Evolutionary conservation across 1,140 invertebrate species (phyloP).

Genomic region (Pseudobourletiella spinata): DNA sequence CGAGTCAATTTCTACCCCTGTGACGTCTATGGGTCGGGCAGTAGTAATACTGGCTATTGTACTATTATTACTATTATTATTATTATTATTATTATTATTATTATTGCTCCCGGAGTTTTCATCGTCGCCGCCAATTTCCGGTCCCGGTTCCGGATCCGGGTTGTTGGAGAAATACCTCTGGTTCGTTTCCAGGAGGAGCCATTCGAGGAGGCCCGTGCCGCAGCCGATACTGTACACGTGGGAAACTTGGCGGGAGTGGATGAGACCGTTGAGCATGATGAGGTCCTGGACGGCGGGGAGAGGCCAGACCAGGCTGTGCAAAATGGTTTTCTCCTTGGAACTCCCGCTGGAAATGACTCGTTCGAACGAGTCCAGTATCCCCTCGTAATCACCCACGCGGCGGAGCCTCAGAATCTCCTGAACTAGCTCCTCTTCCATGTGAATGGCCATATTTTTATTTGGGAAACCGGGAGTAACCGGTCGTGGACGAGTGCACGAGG

Average conservation of each 20-base stretch:
- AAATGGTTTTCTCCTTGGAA: not conserved
- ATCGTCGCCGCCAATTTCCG: too few relatives aligned
- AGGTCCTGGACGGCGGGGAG: conserved; percentile 18
- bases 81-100: too few relatives aligned
- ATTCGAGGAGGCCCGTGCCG: conserved; percentile 50
- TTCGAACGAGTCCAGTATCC: conserved; percentile 5
- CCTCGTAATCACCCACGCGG: conserved; percentile 1
- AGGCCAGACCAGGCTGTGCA: conserved; percentile 24
- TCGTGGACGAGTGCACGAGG: too few relatives aligned
- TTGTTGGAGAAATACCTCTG: not conserved
- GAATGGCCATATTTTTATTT: not conserved
- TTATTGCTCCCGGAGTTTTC: too few relatives aligned
- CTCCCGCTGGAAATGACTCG: not conserved
- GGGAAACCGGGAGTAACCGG: not conserved
- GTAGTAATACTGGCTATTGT: too few relatives aligned
- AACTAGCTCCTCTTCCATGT: not conserved
- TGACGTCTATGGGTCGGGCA: not conserved
- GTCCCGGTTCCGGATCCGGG: not conserved
- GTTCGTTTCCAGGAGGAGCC: conserved; percentile 43
- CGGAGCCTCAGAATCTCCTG: conserved; percentile 10
- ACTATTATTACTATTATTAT: too few relatives aligned
- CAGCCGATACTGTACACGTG: conserved; percentile 46
- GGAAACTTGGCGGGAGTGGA: conserved; percentile 12
- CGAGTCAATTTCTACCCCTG: conserved; percentile 51
- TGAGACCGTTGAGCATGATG: not conserved